phyloP scores from a whole-genome alignment of 2,113 vertebrate genomes.

The Micronisus gabar region DNA sequence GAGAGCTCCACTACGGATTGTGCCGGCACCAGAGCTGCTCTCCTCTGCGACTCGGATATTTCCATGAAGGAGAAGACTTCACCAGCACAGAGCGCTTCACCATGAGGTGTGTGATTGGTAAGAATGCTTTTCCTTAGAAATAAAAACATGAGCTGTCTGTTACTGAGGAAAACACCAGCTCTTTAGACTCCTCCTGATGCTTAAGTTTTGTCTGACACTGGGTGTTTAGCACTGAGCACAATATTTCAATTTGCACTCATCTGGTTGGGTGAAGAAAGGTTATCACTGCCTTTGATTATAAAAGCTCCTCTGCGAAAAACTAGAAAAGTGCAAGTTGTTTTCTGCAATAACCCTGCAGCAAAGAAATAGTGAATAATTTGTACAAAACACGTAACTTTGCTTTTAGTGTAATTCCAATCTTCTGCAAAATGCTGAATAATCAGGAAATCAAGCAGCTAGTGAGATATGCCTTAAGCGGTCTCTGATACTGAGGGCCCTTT shows the following conservation, averaged over 20 bases:
- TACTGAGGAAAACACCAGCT: background rate
- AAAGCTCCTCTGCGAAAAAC: background rate
- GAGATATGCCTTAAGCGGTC: background rate
- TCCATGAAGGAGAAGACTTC: background rate
- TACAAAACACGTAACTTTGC: background rate
- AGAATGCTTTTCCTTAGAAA: background rate
- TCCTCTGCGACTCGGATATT: fast-evolving
- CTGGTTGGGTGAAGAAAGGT: background rate
- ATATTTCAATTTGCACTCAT: background rate
- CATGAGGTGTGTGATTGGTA: background rate
- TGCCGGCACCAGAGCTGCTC: background rate
- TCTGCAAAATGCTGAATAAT: conserved; percentile 45
- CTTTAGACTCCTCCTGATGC: background rate
- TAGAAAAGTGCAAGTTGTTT: background rate
- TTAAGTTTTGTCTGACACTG: background rate
- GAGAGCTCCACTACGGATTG: background rate
- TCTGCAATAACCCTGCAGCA: background rate
- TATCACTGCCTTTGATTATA: background rate
- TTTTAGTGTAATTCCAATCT: conserved; percentile 23
- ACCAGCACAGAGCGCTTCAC: background rate
- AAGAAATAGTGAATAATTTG: conserved; percentile 7
- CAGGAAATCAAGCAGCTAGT: conserved; percentile 20
- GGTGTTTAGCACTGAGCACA: background rate
- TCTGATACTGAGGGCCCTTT: background rate
- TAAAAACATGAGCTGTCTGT: background rate